phyloP scores from a whole-genome alignment of 2,113 vertebrate genomes.

The Tonatia bakeri region DNA sequence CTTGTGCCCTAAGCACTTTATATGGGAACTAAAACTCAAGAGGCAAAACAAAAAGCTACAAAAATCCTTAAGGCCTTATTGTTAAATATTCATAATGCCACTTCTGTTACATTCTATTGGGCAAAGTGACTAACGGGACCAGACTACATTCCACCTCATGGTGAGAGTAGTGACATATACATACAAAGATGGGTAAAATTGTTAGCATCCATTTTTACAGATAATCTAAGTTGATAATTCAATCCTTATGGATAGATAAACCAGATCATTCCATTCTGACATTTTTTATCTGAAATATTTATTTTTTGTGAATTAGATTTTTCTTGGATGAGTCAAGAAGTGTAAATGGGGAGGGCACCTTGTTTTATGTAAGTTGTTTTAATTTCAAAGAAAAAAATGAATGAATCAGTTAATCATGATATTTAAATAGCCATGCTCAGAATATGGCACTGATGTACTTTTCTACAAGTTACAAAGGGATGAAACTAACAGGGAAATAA shows the following conservation, averaged over 20 bases:
- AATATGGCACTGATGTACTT: background rate
- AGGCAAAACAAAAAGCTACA: background rate
- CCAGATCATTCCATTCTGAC: background rate
- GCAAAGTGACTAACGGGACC: background rate
- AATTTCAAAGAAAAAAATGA: slow-evolving; percentile 37
- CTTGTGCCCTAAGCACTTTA: background rate
- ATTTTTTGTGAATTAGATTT: background rate
- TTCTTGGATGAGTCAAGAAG: background rate
- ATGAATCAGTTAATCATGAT: background rate
- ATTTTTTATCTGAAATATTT: background rate
- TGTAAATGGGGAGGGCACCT: background rate
- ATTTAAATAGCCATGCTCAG: background rate
- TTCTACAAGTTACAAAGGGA: background rate
- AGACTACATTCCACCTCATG: background rate
- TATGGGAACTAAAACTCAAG: background rate
- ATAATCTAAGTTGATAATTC: background rate
- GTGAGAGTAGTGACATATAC: background rate
- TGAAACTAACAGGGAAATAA: background rate
- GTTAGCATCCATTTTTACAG: background rate
- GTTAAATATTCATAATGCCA: background rate
- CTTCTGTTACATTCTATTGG: background rate
- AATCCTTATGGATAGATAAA: background rate
- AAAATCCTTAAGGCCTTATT: background rate
- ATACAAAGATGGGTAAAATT: background rate
- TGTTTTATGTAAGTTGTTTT: background rate